Conservation (phyloP, 1,140 invertebrate species). For the Drosophila aff. region DNA sequence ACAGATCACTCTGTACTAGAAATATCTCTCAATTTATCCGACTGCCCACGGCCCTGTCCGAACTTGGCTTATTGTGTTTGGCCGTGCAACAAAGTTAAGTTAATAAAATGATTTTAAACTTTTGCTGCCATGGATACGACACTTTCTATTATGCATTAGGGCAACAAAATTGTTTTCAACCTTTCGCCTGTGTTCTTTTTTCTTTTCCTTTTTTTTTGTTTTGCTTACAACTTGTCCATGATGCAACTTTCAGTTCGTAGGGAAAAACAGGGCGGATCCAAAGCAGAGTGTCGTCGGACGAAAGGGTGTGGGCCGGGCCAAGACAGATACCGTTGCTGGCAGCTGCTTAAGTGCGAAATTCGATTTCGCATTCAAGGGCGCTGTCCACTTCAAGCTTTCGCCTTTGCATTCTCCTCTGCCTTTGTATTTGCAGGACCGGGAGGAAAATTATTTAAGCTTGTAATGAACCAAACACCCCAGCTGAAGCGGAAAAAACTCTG, state of each 20-base stretch:
- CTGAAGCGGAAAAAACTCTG: constrained; percentile 5
- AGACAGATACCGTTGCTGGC: constrained; percentile 40
- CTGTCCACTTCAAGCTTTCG: constrained; percentile 19
- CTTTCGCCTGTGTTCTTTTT: constrained; percentile 17
- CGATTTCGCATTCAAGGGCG: constrained; percentile 57
- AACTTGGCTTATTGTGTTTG: constrained; percentile 19
- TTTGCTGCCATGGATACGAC: constrained; percentile 47
- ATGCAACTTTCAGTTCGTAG: constrained; percentile 31
- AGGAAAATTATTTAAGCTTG: constrained; percentile 39
- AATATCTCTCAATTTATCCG: constrained; percentile 4
- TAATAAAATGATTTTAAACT: constrained; percentile 65
- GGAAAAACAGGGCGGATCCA: constrained; percentile 2
- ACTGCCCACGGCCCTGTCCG: background rate
- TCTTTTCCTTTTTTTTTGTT: constrained; percentile 1
- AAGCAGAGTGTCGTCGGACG: background rate
- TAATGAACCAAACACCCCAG: constrained; percentile 47
- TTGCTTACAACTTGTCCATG: constrained; percentile 32
- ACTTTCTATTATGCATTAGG: constrained; percentile 54
- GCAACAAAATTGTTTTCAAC: constrained; percentile 55
- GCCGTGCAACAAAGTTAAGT: constrained; percentile 46
- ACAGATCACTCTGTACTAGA: background rate
- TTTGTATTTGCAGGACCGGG: background rate
- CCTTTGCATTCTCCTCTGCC: background rate
- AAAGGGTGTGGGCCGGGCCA: constrained; percentile 5
- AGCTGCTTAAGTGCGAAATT: constrained; percentile 56